Evolutionary conservation across 1,140 invertebrate genomes (phyloP).

Genomic region (Psilanteris sp.): DNA sequence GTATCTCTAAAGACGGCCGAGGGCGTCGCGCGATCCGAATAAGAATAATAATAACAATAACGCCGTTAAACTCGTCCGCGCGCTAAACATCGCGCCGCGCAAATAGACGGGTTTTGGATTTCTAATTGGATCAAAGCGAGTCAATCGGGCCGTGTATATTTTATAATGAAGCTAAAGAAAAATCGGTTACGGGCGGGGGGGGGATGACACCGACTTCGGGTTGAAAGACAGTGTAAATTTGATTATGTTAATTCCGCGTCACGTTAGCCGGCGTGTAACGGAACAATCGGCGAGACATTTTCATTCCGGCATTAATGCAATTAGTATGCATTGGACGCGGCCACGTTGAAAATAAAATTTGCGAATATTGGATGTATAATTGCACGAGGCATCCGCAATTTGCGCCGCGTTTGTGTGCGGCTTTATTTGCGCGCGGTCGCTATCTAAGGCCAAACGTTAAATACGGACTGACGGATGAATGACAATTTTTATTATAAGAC

Average conservation of each 20-base stretch:
- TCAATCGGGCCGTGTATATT: slow-evolving; percentile 20
- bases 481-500: slow-evolving; percentile 30
- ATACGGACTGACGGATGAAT: slow-evolving; percentile 23
- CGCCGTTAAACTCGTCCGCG: too few relatives aligned
- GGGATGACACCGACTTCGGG: too few relatives aligned
- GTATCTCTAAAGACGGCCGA: too few relatives aligned
- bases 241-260: slow-evolving; percentile 51
- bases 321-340: slow-evolving; percentile 57
- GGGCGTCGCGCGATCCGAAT: too few relatives aligned
- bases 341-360: slow-evolving; percentile 53
- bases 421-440: background rate
- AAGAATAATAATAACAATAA: too few relatives aligned
- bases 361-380: slow-evolving; percentile 50
- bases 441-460: slow-evolving; percentile 21
- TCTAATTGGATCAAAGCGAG: slow-evolving; percentile 4
- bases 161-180: slow-evolving; percentile 26
- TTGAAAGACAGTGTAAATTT: slow-evolving; percentile 55
- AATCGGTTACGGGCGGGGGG: background rate
- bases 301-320: slow-evolving; percentile 51
- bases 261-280: slow-evolving; percentile 34
- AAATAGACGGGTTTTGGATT: too few relatives aligned
- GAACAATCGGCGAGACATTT: slow-evolving; percentile 49
- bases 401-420: background rate
- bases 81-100: background rate
- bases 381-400: slow-evolving; percentile 31